Evolutionary conservation across 2,888 invertebrate genomes (phyloP).

Genomic region (Ctenicera cuprea): DNA sequence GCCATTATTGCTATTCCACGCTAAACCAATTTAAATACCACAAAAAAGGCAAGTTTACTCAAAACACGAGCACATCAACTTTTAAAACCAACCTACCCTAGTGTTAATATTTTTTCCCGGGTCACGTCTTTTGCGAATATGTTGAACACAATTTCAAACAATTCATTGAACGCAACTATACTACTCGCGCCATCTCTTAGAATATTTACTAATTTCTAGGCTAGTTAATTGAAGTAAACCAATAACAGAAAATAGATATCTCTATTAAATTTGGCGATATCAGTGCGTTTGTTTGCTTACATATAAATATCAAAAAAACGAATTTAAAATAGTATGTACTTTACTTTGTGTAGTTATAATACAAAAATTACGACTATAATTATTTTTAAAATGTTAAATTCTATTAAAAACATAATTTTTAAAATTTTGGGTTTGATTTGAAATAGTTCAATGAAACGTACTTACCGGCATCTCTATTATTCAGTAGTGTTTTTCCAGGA

Average conservation of each 20-base stretch:
- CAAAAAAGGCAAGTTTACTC: constrained; percentile 3
- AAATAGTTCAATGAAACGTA: background rate
- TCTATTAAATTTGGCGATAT: background rate
- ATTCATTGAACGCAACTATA: too few species aligned
- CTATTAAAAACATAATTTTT: background rate
- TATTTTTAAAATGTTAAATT: too few species aligned
- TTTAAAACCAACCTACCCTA: constrained; percentile 30
- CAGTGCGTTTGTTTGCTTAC: constrained; percentile 1
- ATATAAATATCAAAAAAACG: background rate
- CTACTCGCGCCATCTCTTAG: too few species aligned
- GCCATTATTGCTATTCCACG: constrained; percentile 14
- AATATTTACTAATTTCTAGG: too few species aligned
- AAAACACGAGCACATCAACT: constrained; percentile 26
- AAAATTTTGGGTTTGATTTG: background rate
- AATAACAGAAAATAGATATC: too few species aligned
- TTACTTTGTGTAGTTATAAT: too few species aligned
- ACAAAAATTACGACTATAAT: too few species aligned
- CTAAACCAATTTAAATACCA: constrained; percentile 3
- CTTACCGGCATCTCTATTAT: constrained; percentile 41
- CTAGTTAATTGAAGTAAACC: too few species aligned
- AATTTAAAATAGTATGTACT: too few species aligned
- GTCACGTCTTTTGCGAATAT: too few species aligned
- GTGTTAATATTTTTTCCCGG: too few species aligned
- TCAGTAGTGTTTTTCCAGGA: constrained; percentile 48
- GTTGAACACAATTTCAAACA: too few species aligned